Percentiles rank a stretch among this genome's conserved stretches.
Evolutionary conservation across 2,888 invertebrate genomes (phyloP).

Genomic region (Chloroclysta siterata): DNA sequence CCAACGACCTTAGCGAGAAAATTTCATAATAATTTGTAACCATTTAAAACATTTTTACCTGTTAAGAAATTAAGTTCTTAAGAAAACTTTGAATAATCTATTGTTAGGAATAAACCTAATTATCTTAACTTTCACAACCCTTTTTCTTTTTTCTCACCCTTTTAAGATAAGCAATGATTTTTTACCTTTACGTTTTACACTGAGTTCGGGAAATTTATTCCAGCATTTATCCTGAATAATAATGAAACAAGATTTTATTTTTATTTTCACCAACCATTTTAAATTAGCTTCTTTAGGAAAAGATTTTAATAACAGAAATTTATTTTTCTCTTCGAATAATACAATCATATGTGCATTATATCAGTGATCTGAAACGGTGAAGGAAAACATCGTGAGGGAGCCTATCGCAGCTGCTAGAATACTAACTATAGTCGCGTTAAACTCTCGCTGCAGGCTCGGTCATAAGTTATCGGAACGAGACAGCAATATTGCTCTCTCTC

Average conservation of each 20-base stretch:
- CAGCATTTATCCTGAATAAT: conserved; percentile 17
- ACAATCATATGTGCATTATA: no score
- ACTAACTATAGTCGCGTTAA: no score
- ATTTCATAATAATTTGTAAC: not conserved
- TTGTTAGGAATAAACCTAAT: conserved; percentile 25
- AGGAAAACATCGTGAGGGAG: no score
- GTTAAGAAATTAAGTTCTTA: conserved; percentile 10
- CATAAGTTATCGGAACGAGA: no score
- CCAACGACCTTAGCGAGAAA: not conserved
- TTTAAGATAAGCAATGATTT: conserved; percentile 27
- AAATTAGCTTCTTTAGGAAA: not conserved
- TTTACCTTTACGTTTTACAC: conserved; percentile 26
- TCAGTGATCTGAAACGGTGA: no score
- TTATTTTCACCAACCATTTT: not conserved
- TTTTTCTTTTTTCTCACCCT: conserved; percentile 14
- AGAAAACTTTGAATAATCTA: conserved; percentile 17
- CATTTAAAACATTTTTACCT: conserved; percentile 11
- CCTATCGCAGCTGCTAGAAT: no score
- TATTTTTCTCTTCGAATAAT: no score
- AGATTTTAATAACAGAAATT: not conserved
- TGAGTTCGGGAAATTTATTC: conserved; percentile 24
- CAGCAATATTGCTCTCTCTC: no score
- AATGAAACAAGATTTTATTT: conserved; percentile 13
- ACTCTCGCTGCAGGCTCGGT: no score
- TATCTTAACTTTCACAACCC: conserved; percentile 22